phyloP scores from a whole-genome alignment of 2,113 vertebrate species.

The Bombycilla garrulus region DNA sequence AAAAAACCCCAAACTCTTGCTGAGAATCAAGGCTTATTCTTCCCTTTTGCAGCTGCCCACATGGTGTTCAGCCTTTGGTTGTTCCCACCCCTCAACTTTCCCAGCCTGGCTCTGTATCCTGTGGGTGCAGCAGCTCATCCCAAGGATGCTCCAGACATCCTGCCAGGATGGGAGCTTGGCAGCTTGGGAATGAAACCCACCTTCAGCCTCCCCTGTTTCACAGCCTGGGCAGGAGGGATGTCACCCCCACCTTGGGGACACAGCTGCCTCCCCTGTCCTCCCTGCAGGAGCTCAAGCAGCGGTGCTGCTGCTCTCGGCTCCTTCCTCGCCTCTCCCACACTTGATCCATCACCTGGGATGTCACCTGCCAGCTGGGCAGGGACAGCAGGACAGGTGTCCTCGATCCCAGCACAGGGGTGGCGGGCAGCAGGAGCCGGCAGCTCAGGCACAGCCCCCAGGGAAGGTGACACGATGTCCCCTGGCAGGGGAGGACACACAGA shows the following conservation, averaged over 20 bases:
- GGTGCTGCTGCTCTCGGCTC: not conserved
- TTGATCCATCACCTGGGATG: rapidly evolving
- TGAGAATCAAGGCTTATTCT: not conserved
- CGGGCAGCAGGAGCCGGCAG: not conserved
- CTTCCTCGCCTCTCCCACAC: rapidly evolving
- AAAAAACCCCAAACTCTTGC: not conserved
- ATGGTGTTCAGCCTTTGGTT: not conserved
- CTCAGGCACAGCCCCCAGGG: rapidly evolving
- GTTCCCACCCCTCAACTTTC: not conserved
- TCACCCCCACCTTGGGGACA: not conserved
- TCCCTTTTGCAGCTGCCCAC: not conserved
- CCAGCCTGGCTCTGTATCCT: not conserved
- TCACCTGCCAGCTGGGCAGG: not conserved
- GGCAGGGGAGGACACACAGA: not conserved
- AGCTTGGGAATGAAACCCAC: not conserved
- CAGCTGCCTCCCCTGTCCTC: not conserved
- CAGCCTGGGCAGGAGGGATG: not conserved
- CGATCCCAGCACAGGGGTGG: rapidly evolving
- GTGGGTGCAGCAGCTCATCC: rapidly evolving
- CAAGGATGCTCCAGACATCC: rapidly evolving
- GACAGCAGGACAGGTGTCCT: not conserved
- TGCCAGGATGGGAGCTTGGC: not conserved
- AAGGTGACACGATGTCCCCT: not conserved
- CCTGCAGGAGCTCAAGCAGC: rapidly evolving
- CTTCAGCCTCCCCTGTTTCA: not conserved